phyloP scores from a whole-genome alignment of 2,797 vertebrate genomes.

The Karalla daura region DNA sequence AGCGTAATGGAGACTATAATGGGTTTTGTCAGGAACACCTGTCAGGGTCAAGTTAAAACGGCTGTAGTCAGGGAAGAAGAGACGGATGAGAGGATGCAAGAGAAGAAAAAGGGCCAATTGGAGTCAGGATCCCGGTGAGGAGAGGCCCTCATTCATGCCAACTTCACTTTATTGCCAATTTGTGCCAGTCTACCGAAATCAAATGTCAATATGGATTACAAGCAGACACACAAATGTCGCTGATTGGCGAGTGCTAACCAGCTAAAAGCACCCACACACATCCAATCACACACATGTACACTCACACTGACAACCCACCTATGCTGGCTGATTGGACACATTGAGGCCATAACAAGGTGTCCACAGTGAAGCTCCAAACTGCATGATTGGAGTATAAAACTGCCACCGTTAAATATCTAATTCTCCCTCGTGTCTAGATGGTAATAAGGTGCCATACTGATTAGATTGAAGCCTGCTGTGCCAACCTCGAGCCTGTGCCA shows the following conservation, averaged over 20 bases:
- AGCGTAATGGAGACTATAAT: conserved; percentile 82
- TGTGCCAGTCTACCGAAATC: conserved; percentile 74
- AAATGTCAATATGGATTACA: conserved; percentile 49
- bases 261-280: conserved; percentile 35
- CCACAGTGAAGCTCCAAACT: conserved; percentile 35
- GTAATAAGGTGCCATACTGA: conserved; percentile 67
- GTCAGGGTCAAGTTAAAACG: conserved; percentile 78
- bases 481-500: conserved; percentile 41
- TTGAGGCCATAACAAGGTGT: conserved; percentile 63
- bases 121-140: conserved; percentile 68
- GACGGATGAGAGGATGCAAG: conserved; percentile 53
- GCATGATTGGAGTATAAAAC: conserved; percentile 67
- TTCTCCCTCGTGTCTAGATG: conserved; percentile 55
- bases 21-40: conserved; percentile 84
- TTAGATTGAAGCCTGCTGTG: conserved; percentile 67
- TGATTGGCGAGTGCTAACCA: conserved; percentile 56
- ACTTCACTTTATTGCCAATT: conserved; percentile 83
- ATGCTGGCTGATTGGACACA: conserved; percentile 63
- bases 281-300: conserved; percentile 30
- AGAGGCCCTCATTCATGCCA: conserved; percentile 70
- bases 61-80: conserved; percentile 39
- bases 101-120: conserved; percentile 63
- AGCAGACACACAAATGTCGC: conserved; percentile 32
- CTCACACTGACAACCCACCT: conserved; percentile 52
- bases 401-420: conserved; percentile 60